Evolutionary conservation across 2,113 vertebrate genomes (phyloP).

Genomic region (Dromaius novaehollandiae): DNA sequence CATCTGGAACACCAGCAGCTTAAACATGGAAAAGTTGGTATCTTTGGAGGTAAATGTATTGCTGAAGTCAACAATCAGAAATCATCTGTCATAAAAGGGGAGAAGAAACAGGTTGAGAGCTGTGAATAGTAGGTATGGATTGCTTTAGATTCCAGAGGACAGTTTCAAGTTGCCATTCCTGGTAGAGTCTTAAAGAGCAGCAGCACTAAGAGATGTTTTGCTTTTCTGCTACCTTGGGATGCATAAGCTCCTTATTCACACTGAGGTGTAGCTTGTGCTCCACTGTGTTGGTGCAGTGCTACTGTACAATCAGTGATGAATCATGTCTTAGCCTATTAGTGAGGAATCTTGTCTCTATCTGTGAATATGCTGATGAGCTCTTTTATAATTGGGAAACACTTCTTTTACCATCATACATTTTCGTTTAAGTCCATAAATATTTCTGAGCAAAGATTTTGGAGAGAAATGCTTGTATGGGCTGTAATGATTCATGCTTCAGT

Average conservation of each 20-base stretch:
- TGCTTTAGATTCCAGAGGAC: not conserved
- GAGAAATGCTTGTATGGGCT: conserved; percentile 2
- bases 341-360: not conserved
- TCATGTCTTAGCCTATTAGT: not conserved
- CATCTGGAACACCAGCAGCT: not conserved
- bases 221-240: not conserved
- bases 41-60: not conserved
- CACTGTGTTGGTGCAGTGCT: not conserved
- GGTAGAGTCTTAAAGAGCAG: not conserved
- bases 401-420: not conserved
- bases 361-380: not conserved
- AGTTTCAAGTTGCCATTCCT: not conserved
- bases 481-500: conserved; percentile 52
- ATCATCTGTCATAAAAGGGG: not conserved
- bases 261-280: not conserved
- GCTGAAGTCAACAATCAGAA: not conserved
- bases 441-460: conserved; percentile 32
- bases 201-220: not conserved
- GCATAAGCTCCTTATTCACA: not conserved
- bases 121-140: too few species aligned
- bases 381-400: not conserved
- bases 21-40: not conserved
- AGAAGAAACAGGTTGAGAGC: not conserved
- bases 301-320: not conserved
- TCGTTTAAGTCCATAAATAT: conserved; percentile 37